Evolutionary conservation across 1,140 invertebrate genomes (phyloP).

Genomic region (Tetramorium simillimum): DNA sequence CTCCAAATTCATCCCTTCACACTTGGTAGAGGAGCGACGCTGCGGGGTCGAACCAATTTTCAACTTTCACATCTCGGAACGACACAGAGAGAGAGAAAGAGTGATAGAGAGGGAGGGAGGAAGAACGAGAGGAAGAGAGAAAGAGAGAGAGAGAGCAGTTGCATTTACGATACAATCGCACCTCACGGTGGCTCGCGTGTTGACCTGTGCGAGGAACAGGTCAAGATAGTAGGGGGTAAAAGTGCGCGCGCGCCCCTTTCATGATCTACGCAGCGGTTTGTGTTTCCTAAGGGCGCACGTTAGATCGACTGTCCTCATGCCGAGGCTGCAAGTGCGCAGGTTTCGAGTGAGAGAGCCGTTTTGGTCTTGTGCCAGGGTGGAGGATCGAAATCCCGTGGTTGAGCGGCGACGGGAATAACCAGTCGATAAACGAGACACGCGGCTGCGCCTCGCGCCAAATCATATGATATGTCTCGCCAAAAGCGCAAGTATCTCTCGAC

Average conservation of each 20-base stretch:
- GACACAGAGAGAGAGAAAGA: background rate
- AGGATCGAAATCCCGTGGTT: conserved; percentile 35
- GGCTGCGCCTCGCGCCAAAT: conserved; percentile 31
- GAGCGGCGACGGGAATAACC: conserved; percentile 10
- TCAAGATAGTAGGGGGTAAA: conserved; percentile 24
- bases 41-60: background rate
- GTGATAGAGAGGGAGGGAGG: background rate
- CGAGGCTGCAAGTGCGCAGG: conserved; percentile 39
- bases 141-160: background rate
- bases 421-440: conserved; percentile 48
- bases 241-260: conserved; percentile 24
- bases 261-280: conserved; percentile 43
- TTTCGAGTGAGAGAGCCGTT: conserved; percentile 3
- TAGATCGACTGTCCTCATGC: conserved; percentile 12
- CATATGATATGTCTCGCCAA: background rate
- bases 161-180: conserved; percentile 8
- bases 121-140: background rate
- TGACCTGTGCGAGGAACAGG: conserved; percentile 13
- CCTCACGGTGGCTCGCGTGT: background rate
- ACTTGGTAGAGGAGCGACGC: background rate
- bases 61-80: background rate
- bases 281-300: conserved; percentile 22
- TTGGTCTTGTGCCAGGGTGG: conserved; percentile 24
- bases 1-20: background rate
- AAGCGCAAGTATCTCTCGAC: background rate